Evolutionary conservation across 2,888 invertebrate genomes (phyloP), one percentile per base, ranked within the genome.

Genomic region (Chaetogeoica ovagalla): DNA sequence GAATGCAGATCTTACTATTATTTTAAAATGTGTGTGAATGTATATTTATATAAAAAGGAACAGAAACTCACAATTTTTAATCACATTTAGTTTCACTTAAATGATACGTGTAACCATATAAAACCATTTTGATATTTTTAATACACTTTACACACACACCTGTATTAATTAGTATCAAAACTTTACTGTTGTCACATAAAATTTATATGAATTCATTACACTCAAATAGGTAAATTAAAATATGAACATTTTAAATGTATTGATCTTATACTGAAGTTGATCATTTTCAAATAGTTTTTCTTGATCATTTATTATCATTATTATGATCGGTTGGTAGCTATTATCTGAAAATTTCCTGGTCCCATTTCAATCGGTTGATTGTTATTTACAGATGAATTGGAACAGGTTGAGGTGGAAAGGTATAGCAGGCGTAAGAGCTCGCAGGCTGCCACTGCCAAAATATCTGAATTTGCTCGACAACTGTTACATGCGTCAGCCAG

Each of bases 381-480:
- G 71, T 82, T 81, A 81, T 83, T 83, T 82, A 76, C 75, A 82
- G 83, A 82, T 82, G 83, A 83, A 60, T 71, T 82, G 81, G 82
- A 82, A 79, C 81, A 82, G 39, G 79, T 75, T 48, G 84, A 84
- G 81, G 82, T 79, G 63, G 83, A 83, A 82, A 82, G 84, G 55
- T 68, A 83, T 77, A 83, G 85, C 83, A 84, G 85, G 77, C 83
- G 86, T 76, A 83, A 84, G 82, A 85, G 85, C 82, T 86, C 87
- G 48, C 84, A 85, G 74, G 85, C 85, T 81, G 86, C 86, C 62
- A 85, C 84, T 48, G 85, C 84, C 65, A 85, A 85, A 84, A 87
- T 86, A 82, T 85, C 86, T 71, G 84, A 85, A 82, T 86, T 85
- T 76, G 85, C 86, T 76, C 86, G 86, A 83, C 84, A 86, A 81